phyloP scores from a whole-genome alignment of 2,888 invertebrate genomes.

The Netelia virgata region DNA sequence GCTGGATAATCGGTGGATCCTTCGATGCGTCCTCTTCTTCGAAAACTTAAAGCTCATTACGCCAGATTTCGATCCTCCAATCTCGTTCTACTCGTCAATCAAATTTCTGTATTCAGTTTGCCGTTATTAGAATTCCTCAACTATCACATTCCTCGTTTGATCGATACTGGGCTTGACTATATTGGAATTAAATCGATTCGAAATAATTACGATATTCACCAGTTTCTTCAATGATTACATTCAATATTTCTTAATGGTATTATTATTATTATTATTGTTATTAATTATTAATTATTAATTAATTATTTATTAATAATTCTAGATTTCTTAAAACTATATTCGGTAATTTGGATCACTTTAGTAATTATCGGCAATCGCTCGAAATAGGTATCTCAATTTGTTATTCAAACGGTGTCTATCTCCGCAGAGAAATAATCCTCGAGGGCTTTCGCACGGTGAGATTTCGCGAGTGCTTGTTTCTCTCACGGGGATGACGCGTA shows the following conservation, averaged over 20 bases:
- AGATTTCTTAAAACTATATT: background rate
- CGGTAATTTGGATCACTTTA: background rate
- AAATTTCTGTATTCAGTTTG: background rate
- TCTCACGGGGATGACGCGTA: background rate
- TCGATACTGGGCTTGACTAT: background rate
- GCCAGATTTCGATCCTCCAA: slow-evolving; percentile 9
- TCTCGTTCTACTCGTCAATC: slow-evolving; percentile 4
- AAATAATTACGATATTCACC: no score
- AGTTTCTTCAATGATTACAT: no score
- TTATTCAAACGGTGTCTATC: background rate
- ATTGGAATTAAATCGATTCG: background rate
- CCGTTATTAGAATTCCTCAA: background rate
- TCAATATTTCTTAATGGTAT: no score
- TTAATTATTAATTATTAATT: no score
- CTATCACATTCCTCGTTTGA: background rate
- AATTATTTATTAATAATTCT: background rate
- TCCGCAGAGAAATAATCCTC: background rate
- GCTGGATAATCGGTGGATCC: slow-evolving; percentile 12
- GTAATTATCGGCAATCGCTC: background rate
- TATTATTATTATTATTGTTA: no score
- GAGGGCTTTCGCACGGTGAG: background rate
- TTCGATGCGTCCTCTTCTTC: slow-evolving; percentile 1
- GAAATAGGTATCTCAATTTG: background rate
- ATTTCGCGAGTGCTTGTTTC: background rate
- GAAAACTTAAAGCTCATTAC: slow-evolving; percentile 46